phyloP scores from a whole-genome alignment of 2,113 vertebrate genomes.

The Cheilinus undulatus region DNA sequence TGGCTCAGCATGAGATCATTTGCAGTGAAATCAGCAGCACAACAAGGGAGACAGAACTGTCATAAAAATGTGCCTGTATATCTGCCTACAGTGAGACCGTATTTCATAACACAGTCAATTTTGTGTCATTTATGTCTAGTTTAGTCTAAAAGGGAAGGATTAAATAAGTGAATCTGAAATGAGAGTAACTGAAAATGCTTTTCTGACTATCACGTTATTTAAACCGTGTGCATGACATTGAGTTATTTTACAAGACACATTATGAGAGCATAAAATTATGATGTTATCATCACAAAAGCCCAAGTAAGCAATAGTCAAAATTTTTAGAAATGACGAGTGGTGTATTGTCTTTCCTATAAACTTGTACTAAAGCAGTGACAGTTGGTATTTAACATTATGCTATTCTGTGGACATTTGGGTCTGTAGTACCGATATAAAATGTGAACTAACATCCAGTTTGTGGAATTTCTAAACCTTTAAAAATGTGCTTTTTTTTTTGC shows the following conservation, averaged over 20 bases:
- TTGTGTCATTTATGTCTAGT: background rate
- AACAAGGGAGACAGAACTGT: background rate
- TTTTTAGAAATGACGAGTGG: background rate
- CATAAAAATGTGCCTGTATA: background rate
- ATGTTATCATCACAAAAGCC: background rate
- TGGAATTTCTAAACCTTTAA: background rate
- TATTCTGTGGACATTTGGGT: background rate
- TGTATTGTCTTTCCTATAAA: no score
- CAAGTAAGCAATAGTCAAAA: background rate
- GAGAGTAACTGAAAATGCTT: no score
- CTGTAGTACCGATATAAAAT: background rate
- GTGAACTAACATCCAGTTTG: background rate
- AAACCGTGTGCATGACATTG: no score
- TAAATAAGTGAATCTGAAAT: no score
- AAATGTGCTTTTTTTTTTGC: background rate
- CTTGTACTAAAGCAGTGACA: background rate
- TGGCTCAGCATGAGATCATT: constrained; percentile 16
- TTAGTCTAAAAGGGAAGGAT: background rate
- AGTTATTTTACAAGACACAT: no score
- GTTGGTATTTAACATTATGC: background rate
- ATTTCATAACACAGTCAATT: background rate
- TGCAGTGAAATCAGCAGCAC: constrained; percentile 15
- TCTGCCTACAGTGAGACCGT: background rate
- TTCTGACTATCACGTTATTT: no score
- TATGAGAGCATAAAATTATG: no score